Evolutionary conservation across 2,888 invertebrate species (phyloP), one percentile per base, ranked within the genome.

Genomic region (Cephus nigrinus): DNA sequence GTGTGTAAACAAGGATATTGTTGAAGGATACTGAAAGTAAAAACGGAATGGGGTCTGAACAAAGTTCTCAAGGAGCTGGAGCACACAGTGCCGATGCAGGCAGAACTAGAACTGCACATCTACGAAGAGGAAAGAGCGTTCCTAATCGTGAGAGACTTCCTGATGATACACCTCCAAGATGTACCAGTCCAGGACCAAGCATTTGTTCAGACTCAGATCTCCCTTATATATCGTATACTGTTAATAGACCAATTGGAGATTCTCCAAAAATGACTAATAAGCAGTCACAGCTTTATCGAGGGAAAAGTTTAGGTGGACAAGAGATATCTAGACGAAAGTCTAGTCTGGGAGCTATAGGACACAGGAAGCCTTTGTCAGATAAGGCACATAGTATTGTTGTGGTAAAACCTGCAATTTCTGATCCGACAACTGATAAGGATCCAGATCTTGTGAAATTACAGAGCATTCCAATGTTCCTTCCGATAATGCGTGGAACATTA

Each of bases 211-310:
- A 97, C 89, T 96, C 97, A 0, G 98, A 98, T 90, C 92, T 98
- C 76, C 98, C 98, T 0, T 98, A 98, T 90, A 97, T 98, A 86
- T 97, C 97, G 0, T 98, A 98, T 85, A 97, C 97, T 0, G 96
- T 96, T 0, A 97, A 97, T 89, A 93, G 97, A 78, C 97, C 97
- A 12, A 98, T 98, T 76, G 97, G 97, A 87, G 97, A 97, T 92
- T 97, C 97, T 0, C 97, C 97, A 0, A 97, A 97, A 90, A 93
- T 96, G 81, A 94, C 95, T 1, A 94, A 94, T 33, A 95, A 94
- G 84, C 93, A 93, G 40, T 86, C 86, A 2, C 90, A 90, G 33
- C 83, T 91, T 75, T 85, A 87, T 12, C 80, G 90, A 78, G 91
- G 90, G 4, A 91, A 90, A 32, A 90, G 88, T 77, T 82, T 88